These are phyloP conservation scores for Drosophila nebulosa DNA, from an alignment of 1,140 invertebrate species.

Conservation along the genomic window DNA sequence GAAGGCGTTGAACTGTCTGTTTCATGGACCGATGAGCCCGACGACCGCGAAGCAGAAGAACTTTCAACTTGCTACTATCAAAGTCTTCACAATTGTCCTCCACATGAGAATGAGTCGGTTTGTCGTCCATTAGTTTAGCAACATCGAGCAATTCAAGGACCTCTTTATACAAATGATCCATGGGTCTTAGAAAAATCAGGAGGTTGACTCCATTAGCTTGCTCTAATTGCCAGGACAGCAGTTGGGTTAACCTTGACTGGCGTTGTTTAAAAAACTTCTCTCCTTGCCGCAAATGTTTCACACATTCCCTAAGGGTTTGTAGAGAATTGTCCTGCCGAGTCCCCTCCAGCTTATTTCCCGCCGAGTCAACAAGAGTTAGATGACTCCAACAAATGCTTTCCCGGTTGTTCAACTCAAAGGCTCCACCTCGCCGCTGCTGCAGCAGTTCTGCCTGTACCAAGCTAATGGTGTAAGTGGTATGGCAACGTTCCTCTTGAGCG, in stretches of 20 bases:
- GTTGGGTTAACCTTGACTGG: constrained; percentile 94
- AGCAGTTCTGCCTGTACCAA: constrained; percentile 62
- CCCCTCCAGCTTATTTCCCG: constrained; percentile 88
- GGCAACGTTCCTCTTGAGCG: constrained; percentile 90
- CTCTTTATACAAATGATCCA: constrained; percentile 94
- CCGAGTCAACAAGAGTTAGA: constrained; percentile 92
- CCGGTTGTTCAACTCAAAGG: constrained; percentile 83
- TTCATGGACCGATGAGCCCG: neutral
- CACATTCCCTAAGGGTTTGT: constrained; percentile 92
- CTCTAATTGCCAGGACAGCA: constrained; percentile 87
- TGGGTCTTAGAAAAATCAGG: constrained; percentile 95
- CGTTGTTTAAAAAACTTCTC: constrained; percentile 92
- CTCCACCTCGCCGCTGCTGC: constrained; percentile 25
- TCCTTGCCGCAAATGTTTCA: constrained; percentile 91
- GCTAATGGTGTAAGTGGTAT: constrained; percentile 92
- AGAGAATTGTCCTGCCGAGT: constrained; percentile 90
- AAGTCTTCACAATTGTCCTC: neutral
- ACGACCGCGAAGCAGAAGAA: neutral
- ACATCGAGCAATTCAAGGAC: constrained; percentile 96
- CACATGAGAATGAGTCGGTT: neutral
- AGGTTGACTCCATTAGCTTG: constrained; percentile 97
- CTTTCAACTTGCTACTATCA: neutral
- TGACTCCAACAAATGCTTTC: constrained; percentile 85
- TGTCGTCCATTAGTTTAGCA: constrained; percentile 81
- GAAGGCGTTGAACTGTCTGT: neutral